Base-by-base conservation (phyloP, 2,113 vertebrate genomes). In the Corynorhinus townsendii region DNA sequence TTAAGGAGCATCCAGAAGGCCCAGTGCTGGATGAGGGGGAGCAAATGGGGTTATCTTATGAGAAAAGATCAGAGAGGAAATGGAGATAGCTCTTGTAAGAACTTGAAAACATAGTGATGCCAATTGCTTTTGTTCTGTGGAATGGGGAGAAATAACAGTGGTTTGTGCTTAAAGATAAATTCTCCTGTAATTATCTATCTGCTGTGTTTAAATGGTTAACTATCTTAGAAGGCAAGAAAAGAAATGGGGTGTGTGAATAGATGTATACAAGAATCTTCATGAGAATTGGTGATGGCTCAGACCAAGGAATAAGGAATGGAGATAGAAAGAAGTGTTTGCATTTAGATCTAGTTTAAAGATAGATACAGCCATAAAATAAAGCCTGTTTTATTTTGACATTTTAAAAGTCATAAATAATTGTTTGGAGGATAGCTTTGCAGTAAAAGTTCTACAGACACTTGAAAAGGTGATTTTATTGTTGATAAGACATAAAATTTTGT, bases 61-160 rank as follows among this genome's bases (percentile, higher is more conserved):
- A 64, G 24, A 38, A 22, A 11, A 6, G 40, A 20, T 38, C 17
- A 8, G 52, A 49, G 7, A 49, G 5, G 22, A 90, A 19, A 22
- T 2, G 2, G 17, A 2, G 1, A 3, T 64, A 26, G 2, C 11
- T 43, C n/a, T 16, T 16, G 0, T 22, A 15, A 52, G 68, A 16
- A 56, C 19, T 38, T 35, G 22, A 43, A 71, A 76, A 3, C 49
- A 33, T 43, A 20, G 0, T 33, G 52, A 30, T 15, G 33, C 7
- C 49, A 22, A 17, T 38, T 8, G 2, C 2, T 76, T 90, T 30
- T 59, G 28, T 19, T 64, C n/a, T 69, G 22, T n/a, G 22, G 77
- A 40, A 33, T 56, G 11, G 28, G 14, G 71, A 54, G 4, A 17
- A 2, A 7, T 33, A 38, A 16, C 17, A 9, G 9, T 14, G 2